These are phyloP conservation scores for Serilophus lunatus DNA, from an alignment of 2,113 vertebrate species.

Conservation along the genomic window DNA sequence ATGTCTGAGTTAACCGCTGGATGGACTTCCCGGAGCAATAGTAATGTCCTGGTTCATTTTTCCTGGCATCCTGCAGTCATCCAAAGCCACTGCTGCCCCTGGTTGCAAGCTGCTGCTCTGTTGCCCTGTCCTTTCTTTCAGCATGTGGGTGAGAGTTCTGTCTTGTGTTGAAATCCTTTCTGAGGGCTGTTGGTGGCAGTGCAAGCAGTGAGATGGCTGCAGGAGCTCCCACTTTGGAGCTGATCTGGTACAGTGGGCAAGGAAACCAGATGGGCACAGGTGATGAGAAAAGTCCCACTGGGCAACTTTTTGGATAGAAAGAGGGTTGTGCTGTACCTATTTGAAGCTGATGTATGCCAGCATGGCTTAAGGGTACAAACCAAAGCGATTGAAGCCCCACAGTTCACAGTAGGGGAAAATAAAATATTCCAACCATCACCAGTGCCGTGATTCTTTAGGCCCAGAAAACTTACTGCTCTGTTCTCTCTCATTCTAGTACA, in stretches of 20 bases:
- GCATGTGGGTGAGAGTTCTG: fast-evolving
- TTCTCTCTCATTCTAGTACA: background rate
- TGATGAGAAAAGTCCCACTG: background rate
- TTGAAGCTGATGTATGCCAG: background rate
- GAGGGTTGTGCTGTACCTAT: background rate
- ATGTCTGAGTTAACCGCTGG: background rate
- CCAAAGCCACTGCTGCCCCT: background rate
- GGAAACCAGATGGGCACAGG: background rate
- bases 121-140: background rate
- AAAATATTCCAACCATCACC: background rate
- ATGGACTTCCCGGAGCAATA: no score
- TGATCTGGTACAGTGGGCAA: background rate
- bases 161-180: background rate
- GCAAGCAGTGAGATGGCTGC: background rate
- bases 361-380: background rate
- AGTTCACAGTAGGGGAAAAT: background rate
- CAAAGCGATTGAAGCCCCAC: fast-evolving
- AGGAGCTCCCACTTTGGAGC: fast-evolving
- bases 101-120: background rate
- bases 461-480: background rate
- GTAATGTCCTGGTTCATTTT: background rate
- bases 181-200: fast-evolving
- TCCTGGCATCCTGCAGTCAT: background rate
- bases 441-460: background rate
- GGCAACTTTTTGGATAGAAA: background rate